Evolutionary conservation across 2,888 invertebrate genomes (phyloP).

Genomic region (Macrosiphum euphorbiae): DNA sequence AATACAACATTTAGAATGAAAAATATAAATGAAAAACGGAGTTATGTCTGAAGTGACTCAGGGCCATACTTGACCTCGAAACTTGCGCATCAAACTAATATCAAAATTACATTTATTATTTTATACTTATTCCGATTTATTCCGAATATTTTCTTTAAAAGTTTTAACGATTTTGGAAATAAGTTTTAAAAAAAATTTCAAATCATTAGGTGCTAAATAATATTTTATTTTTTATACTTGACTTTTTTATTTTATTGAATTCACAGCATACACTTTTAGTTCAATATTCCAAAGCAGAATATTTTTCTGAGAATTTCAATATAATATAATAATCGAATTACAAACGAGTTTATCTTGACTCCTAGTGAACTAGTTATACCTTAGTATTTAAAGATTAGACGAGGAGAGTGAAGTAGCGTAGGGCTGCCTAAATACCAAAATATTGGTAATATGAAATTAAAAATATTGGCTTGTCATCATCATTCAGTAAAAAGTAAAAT

Average conservation of each 20-base stretch:
- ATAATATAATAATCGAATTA: neutral
- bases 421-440: neutral
- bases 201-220: neutral
- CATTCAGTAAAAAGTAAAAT: neutral
- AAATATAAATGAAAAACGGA: neutral
- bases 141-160: neutral
- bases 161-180: neutral
- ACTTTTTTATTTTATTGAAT: neutral
- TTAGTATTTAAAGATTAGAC: neutral
- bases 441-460: neutral
- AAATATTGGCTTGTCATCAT: neutral
- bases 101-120: neutral
- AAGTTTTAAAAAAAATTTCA: neutral
- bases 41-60: neutral
- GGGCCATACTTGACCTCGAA: neutral
- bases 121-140: neutral
- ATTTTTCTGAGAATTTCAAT: neutral
- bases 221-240: neutral
- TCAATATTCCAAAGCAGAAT: neutral
- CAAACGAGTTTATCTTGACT: neutral
- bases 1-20: neutral
- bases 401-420: neutral
- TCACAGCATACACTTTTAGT: neutral
- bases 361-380: neutral
- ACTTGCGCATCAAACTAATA: neutral